Percentiles rank a stretch among this genome's conserved stretches.
Conservation (phyloP, 2,888 invertebrate genomes). For the Macaria notata region DNA sequence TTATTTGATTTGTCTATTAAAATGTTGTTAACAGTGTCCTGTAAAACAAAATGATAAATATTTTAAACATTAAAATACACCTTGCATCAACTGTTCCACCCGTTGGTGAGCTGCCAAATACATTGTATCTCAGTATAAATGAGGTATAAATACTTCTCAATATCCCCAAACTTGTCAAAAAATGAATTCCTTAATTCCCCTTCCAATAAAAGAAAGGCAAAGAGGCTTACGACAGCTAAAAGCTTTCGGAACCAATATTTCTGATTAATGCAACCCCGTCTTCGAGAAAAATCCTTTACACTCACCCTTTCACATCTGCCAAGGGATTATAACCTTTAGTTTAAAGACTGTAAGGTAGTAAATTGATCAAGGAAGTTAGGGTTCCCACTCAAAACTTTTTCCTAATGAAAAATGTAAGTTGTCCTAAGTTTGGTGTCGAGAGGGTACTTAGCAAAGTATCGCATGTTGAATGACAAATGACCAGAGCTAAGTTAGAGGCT, state of each 20-base stretch:
- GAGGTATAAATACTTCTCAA: too few relatives aligned
- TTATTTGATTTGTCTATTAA: too few relatives aligned
- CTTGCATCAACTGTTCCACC: too few relatives aligned
- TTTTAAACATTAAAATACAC: too few relatives aligned
- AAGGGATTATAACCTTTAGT: constrained; percentile 17
- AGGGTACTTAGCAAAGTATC: constrained; percentile 60
- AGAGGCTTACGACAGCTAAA: constrained; percentile 29
- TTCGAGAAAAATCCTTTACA: constrained; percentile 29
- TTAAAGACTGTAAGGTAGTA: constrained; percentile 1
- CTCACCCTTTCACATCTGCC: constrained; percentile 13
- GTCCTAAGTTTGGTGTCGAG: constrained; percentile 46
- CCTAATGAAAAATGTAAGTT: constrained; percentile 72
- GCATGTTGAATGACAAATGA: constrained; percentile 75
- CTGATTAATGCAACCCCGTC: constrained; percentile 31
- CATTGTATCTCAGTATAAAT: too few relatives aligned
- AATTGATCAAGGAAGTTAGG: constrained; percentile 23
- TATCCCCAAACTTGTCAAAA: too few relatives aligned
- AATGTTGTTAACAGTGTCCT: too few relatives aligned
- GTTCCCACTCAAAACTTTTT: constrained; percentile 47
- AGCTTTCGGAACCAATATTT: constrained; percentile 36
- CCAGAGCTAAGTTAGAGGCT: constrained; percentile 21
- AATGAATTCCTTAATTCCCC: constrained; percentile 16
- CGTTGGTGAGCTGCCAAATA: too few relatives aligned
- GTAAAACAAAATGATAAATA: too few relatives aligned
- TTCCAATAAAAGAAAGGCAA: constrained; percentile 32